These are phyloP conservation scores for Eueides isabella DNA, from an alignment of 1,140 invertebrate species.

Conservation along the genomic window DNA sequence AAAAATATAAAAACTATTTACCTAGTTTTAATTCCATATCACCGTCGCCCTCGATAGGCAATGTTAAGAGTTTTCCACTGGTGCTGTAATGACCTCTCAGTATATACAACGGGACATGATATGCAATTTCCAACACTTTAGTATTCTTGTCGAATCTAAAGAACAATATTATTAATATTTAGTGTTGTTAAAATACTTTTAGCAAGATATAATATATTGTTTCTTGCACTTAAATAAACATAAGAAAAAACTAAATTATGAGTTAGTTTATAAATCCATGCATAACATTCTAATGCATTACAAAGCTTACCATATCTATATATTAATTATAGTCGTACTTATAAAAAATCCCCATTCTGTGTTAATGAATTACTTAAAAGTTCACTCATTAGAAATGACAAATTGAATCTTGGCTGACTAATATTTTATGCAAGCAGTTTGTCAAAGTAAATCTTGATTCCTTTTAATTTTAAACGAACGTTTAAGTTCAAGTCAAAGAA, in stretches of 20 bases:
- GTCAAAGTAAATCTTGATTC: constrained; percentile 30
- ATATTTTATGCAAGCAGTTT: constrained; percentile 34
- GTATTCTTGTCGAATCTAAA: neutral
- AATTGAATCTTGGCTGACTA: constrained; percentile 17
- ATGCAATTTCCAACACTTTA: neutral
- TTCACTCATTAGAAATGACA: constrained; percentile 16
- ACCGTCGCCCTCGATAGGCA: constrained; percentile 74
- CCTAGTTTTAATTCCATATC: neutral
- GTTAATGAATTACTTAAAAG: constrained; percentile 22
- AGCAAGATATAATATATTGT: neutral
- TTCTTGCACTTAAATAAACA: too few species aligned
- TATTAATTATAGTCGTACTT: too few species aligned
- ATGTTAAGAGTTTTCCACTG: constrained; percentile 76
- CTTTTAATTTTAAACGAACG: constrained; percentile 19
- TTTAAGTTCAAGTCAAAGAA: constrained; percentile 2
- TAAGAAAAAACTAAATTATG: too few species aligned
- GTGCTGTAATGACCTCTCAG: constrained; percentile 75
- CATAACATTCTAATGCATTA: too few species aligned
- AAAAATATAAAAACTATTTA: neutral
- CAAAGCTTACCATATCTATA: too few species aligned
- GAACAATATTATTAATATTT: neutral
- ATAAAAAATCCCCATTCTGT: constrained; percentile 1
- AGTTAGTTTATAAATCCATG: too few species aligned
- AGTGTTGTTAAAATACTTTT: neutral
- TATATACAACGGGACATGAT: neutral